A percentile compares a stretch with the other conserved stretches of the same genome.
phyloP scores from a whole-genome alignment of 2,797 vertebrate genomes.

The Dendrocincla tyrannina region DNA sequence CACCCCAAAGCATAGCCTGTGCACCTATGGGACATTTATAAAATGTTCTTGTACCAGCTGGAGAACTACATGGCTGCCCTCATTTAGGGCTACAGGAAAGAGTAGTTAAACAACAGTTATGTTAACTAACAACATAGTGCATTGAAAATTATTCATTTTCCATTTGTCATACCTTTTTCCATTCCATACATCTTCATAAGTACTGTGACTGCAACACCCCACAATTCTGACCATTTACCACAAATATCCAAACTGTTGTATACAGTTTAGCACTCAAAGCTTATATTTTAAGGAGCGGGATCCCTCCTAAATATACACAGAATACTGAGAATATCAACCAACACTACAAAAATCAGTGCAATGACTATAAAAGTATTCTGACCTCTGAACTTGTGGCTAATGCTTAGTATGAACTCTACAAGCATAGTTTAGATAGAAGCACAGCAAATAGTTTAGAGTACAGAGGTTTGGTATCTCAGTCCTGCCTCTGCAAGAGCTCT shows the following conservation, averaged over 20 bases:
- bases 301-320: neutral
- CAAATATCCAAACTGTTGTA: neutral
- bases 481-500: neutral
- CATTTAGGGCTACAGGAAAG: neutral
- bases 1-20: neutral
- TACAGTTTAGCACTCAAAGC: neutral
- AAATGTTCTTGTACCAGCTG: neutral
- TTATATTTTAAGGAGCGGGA: neutral
- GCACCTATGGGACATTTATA: neutral
- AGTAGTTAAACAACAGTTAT: neutral
- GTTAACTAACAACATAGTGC: neutral
- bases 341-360: neutral
- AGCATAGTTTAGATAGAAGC: too few species aligned
- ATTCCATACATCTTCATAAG: neutral
- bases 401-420: neutral
- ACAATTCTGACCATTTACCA: neutral
- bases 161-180: neutral
- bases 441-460: neutral
- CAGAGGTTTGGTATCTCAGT: neutral
- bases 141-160: neutral
- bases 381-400: neutral
- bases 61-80: neutral
- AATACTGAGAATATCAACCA: neutral
- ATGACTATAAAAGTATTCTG: neutral
- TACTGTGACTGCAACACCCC: neutral